Percentiles rank a stretch among this genome's conserved stretches.
Evolutionary conservation across 2,797 vertebrate genomes (phyloP).

Genomic region (Pogoniulus pusillus): DNA sequence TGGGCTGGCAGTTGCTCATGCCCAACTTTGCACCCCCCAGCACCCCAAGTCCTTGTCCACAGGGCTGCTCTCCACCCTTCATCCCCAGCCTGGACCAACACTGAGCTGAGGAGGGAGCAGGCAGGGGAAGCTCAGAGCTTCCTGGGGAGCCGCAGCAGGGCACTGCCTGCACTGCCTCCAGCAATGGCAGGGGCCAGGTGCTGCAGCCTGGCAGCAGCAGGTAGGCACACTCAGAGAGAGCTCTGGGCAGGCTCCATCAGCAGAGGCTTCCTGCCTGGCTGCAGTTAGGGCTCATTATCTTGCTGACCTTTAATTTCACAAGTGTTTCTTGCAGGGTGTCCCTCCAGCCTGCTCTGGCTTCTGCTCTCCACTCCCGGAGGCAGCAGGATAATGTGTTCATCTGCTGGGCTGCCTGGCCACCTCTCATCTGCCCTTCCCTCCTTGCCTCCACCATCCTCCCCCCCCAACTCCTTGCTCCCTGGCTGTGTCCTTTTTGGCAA

Average conservation of each 20-base stretch:
- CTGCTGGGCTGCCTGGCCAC: slow-evolving; percentile 4
- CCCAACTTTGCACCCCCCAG: too few relatives aligned
- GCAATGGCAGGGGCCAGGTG: background rate
- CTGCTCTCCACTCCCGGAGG: background rate
- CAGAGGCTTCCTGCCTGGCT: background rate
- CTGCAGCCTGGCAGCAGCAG: background rate
- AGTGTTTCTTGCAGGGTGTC: background rate
- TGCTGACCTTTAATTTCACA: background rate
- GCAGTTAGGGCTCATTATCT: background rate
- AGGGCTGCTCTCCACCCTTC: too few relatives aligned
- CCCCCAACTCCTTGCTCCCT: background rate
- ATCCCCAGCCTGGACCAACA: too few relatives aligned
- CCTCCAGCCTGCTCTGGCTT: background rate
- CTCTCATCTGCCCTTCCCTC: background rate
- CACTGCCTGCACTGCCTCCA: accelerated
- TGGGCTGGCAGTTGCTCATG: too few relatives aligned
- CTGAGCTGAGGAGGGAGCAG: background rate
- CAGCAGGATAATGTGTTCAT: background rate
- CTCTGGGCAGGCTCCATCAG: background rate
- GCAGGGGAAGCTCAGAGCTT: background rate
- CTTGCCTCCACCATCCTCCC: background rate
- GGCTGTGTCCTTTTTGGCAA: slow-evolving; percentile 35
- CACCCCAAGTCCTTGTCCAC: too few relatives aligned
- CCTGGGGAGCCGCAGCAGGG: accelerated
- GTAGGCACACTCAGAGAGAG: background rate